Evolutionary conservation across 2,797 vertebrate genomes (phyloP).

Genomic region (Serranus cabrilla): DNA sequence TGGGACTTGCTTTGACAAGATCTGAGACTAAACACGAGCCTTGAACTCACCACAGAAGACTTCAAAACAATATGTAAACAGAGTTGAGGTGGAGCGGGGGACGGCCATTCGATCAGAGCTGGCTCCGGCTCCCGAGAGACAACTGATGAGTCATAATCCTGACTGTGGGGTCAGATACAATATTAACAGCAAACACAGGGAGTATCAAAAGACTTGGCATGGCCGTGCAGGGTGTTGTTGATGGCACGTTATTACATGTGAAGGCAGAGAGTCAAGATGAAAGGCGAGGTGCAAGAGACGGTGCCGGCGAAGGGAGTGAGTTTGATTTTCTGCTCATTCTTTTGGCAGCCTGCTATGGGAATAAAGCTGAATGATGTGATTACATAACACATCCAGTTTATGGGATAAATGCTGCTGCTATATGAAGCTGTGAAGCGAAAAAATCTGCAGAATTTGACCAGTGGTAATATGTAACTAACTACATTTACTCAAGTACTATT

Average conservation of each 20-base stretch:
- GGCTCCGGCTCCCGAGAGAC: constrained; percentile 14
- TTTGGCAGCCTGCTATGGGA: constrained; percentile 14
- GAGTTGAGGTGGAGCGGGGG: background rate
- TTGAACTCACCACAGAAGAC: background rate
- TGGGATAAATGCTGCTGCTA: background rate
- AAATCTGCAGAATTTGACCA: background rate
- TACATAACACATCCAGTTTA: background rate
- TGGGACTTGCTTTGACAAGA: background rate
- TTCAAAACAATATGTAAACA: background rate
- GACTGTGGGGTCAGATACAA: constrained; percentile 10
- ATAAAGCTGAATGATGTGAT: background rate
- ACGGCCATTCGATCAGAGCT: constrained; percentile 5
- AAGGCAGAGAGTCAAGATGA: constrained; percentile 13
- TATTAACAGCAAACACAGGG: constrained; percentile 29
- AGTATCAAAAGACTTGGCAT: constrained; percentile 56
- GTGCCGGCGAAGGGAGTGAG: constrained; percentile 21
- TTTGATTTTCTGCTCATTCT: background rate
- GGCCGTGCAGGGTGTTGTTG: constrained; percentile 30
- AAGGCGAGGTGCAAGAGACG: constrained; percentile 34
- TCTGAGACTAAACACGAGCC: too few relatives aligned
- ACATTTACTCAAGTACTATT: too few relatives aligned
- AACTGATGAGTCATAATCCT: constrained; percentile 36
- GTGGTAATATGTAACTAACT: too few relatives aligned
- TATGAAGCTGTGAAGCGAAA: background rate
- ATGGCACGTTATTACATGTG: constrained; percentile 50